Evolutionary conservation across 1,140 invertebrate genomes (phyloP).

Genomic region (Chymomyza costata): DNA sequence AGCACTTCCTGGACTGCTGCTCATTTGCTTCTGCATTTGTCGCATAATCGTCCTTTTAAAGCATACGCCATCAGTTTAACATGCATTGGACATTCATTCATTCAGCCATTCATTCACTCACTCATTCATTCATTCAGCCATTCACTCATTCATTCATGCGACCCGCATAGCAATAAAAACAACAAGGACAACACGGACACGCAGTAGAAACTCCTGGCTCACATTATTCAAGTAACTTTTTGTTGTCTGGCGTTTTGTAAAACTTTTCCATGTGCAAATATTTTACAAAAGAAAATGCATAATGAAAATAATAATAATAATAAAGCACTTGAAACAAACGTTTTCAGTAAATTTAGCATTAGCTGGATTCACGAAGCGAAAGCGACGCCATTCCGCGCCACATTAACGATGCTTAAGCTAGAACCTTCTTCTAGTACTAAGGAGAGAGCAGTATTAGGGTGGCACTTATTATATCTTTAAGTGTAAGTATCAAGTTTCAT

Average conservation of each 20-base stretch:
- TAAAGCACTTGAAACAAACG: slow-evolving; percentile 72
- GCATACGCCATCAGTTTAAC: slow-evolving; percentile 35
- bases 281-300: slow-evolving; percentile 44
- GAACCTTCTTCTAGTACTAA: too few relatives aligned
- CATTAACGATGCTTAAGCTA: slow-evolving; percentile 2
- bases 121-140: slow-evolving; percentile 17
- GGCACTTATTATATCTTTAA: too few relatives aligned
- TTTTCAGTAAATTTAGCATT: slow-evolving; percentile 73
- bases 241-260: slow-evolving; percentile 22
- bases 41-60: slow-evolving; percentile 60
- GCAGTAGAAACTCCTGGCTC: not conserved
- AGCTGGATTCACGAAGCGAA: slow-evolving; percentile 61
- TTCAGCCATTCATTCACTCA: slow-evolving; percentile 11
- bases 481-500: too few relatives aligned
- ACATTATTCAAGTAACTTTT: slow-evolving; percentile 14
- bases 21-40: slow-evolving; percentile 58
- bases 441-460: too few relatives aligned
- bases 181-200: too few relatives aligned
- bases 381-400: slow-evolving; percentile 20
- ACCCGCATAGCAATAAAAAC: too few relatives aligned
- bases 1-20: slow-evolving; percentile 25
- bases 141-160: too few relatives aligned
- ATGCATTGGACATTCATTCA: slow-evolving; percentile 47
- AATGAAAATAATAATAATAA: slow-evolving; percentile 54
- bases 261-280: slow-evolving; percentile 33